Percentiles rank a stretch among this genome's conserved stretches.
phyloP scores from a whole-genome alignment of 1,140 invertebrate genomes.

The Branchinecta lynchi region DNA sequence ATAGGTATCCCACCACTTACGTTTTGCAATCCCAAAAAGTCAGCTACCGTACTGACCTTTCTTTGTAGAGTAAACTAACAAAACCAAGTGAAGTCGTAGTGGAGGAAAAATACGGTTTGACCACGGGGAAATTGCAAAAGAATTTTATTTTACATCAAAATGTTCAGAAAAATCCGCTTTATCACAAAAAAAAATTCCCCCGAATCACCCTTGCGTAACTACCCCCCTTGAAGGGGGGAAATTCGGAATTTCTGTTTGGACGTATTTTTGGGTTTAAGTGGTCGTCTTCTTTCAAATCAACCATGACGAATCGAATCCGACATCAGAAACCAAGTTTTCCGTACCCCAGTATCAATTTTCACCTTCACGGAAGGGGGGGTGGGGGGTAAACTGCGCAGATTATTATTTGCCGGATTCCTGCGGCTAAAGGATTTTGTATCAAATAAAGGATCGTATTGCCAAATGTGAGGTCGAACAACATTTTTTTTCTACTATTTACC shows the following conservation, averaged over 20 bases:
- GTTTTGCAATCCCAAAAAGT: too few species aligned
- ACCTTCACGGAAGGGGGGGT: not conserved
- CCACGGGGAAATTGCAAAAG: constrained; percentile 1
- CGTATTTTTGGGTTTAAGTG: not conserved
- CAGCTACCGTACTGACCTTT: too few species aligned
- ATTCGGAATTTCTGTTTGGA: not conserved
- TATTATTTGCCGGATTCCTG: not conserved
- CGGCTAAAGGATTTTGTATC: too few species aligned
- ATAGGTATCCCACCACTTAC: too few species aligned
- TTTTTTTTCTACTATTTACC: too few species aligned
- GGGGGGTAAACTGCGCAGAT: not conserved
- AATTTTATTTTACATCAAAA: not conserved
- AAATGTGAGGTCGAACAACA: too few species aligned
- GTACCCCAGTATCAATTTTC: not conserved
- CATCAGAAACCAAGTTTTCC: not conserved
- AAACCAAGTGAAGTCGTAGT: too few species aligned
- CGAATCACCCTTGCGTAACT: not conserved
- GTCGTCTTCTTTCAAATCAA: not conserved
- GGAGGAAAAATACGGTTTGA: not conserved
- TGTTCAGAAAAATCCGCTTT: not conserved
- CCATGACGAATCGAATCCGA: not conserved
- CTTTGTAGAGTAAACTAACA: too few species aligned
- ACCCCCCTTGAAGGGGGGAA: not conserved
- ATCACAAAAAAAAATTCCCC: not conserved
- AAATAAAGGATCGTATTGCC: too few species aligned